Evolutionary conservation across 2,113 vertebrate genomes (phyloP).

Genomic region (Peromyscus californicus): DNA sequence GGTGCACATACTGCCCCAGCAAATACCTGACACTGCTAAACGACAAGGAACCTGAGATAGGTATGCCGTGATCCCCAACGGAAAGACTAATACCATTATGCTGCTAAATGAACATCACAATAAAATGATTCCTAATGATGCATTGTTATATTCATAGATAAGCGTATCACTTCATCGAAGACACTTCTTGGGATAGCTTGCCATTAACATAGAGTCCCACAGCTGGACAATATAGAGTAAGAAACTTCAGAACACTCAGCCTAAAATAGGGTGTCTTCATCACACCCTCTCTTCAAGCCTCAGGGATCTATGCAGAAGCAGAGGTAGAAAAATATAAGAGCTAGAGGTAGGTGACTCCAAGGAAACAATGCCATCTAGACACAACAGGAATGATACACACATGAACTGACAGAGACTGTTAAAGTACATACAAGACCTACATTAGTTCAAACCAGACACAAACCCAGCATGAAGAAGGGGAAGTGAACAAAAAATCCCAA

Average conservation of each 20-base stretch:
- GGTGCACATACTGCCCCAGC: neutral
- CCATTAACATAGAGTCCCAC: neutral
- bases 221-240: neutral
- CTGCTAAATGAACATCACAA: neutral
- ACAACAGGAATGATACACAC: neutral
- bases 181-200: neutral
- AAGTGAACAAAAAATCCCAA: neutral
- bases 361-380: neutral
- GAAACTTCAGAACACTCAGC: neutral
- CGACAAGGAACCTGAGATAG: neutral
- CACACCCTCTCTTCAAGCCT: neutral
- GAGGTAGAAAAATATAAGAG: neutral
- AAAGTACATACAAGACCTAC: neutral
- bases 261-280: neutral
- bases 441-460: neutral
- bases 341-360: neutral
- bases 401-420: neutral
- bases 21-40: neutral
- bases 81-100: neutral
- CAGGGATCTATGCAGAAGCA: neutral
- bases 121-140: neutral
- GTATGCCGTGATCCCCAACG: neutral
- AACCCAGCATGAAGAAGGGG: neutral
- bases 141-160: neutral
- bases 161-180: neutral